Conservation (phyloP, 2,888 invertebrate genomes). For the Acrobasis suavella region DNA sequence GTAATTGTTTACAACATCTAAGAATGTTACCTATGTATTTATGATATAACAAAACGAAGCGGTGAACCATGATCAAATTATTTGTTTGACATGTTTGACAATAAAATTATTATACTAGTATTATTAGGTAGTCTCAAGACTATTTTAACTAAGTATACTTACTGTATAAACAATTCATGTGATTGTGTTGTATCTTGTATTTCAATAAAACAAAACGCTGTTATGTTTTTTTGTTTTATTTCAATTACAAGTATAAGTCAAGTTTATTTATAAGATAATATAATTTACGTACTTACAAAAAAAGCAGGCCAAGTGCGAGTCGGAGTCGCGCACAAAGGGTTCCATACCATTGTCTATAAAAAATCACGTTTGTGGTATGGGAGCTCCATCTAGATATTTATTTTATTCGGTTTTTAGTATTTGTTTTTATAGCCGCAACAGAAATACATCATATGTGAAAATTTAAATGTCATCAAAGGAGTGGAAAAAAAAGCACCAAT, state of each 20-base stretch:
- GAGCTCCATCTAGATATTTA: too few relatives aligned
- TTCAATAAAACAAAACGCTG: constrained; percentile 73
- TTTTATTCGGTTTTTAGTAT: too few relatives aligned
- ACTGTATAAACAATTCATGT: constrained; percentile 67
- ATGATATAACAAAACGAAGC: constrained; percentile 28
- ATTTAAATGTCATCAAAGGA: too few relatives aligned
- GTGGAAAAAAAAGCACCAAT: too few relatives aligned
- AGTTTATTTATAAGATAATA: too few relatives aligned
- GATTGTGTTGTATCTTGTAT: constrained; percentile 78
- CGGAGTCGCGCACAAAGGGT: too few relatives aligned
- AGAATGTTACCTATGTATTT: neutral
- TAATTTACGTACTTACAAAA: too few relatives aligned
- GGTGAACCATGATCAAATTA: constrained; percentile 46
- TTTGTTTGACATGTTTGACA: constrained; percentile 77
- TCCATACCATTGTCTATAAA: too few relatives aligned
- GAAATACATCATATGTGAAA: too few relatives aligned
- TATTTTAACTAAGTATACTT: constrained; percentile 54
- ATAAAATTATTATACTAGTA: constrained; percentile 75
- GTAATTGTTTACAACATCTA: neutral
- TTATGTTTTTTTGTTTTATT: constrained; percentile 42
- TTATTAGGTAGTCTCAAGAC: constrained; percentile 68
- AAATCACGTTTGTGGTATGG: too few relatives aligned
- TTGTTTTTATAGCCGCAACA: too few relatives aligned
- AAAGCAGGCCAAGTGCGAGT: too few relatives aligned
- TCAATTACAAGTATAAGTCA: neutral